Conservation (phyloP, 2,113 vertebrate species). For the Tichodroma muraria region DNA sequence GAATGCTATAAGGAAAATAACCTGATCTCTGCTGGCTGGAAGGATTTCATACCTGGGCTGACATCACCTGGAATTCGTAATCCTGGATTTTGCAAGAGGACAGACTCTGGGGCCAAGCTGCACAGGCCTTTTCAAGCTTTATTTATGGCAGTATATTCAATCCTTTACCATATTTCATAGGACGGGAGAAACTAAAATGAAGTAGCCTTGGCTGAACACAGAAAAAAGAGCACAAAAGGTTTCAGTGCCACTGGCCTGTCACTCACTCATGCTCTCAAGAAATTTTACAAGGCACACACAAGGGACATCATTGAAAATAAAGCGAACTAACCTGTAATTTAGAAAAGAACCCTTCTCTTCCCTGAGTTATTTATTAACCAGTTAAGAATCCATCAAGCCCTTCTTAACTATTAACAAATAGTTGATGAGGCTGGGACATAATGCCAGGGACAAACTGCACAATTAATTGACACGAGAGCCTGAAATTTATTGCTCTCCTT, state of each 20-base stretch:
- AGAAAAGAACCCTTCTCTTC: background rate
- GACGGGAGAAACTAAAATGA: background rate
- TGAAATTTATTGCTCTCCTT: constrained; percentile 2
- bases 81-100: background rate
- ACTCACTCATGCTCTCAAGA: background rate
- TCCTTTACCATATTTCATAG: background rate
- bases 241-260: background rate
- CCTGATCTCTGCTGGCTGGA: background rate
- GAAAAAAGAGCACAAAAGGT: background rate
- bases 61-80: background rate
- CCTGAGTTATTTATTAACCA: constrained; percentile 11
- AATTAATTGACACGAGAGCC: background rate
- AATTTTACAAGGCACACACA: background rate
- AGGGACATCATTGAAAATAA: background rate
- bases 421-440: constrained; percentile 14
- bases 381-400: background rate
- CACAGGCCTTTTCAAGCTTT: background rate
- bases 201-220: background rate
- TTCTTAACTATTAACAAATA: constrained; percentile 34
- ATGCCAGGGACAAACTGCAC: background rate
- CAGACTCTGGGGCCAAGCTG: background rate
- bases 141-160: background rate
- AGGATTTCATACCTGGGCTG: constrained; percentile 10
- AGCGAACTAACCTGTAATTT: background rate
- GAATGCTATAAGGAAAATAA: background rate